A percentile compares a stretch with the other conserved stretches of the same genome.
phyloP scores from a whole-genome alignment of 2,113 vertebrate species.

The Microtus montanus region DNA sequence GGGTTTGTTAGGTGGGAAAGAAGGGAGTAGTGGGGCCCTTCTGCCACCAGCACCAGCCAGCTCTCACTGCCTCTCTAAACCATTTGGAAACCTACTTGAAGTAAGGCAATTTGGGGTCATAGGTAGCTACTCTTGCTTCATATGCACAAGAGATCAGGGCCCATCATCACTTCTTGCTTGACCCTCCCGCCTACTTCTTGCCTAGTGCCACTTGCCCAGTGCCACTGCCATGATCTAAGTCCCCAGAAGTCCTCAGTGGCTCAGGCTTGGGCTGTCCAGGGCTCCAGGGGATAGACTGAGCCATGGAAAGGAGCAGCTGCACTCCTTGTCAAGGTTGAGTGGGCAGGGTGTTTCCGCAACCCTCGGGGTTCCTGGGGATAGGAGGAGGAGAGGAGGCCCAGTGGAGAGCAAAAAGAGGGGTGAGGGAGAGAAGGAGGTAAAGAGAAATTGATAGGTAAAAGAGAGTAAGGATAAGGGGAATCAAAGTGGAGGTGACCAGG shows the following conservation, averaged over 20 bases:
- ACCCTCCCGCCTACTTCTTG: neutral
- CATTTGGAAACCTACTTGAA: neutral
- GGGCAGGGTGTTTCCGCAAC: constrained; percentile 53
- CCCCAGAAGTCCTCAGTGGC: constrained; percentile 14
- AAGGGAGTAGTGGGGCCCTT: neutral
- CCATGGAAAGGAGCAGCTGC: constrained; percentile 61
- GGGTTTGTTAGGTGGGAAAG: neutral
- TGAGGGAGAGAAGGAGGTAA: neutral
- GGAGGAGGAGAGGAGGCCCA: neutral
- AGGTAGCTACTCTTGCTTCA: neutral
- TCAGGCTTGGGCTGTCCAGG: constrained; percentile 37
- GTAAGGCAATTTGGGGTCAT: neutral
- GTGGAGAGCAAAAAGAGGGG: neutral
- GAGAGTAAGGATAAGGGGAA: neutral
- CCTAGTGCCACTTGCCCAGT: neutral
- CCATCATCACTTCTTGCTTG: neutral
- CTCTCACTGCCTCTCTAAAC: neutral
- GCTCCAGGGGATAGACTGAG: constrained; percentile 61
- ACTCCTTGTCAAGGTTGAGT: constrained; percentile 63
- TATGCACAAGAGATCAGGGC: neutral
- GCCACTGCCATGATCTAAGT: constrained; percentile 48
- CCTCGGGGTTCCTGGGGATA: constrained; percentile 67
- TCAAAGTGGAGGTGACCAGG: neutral
- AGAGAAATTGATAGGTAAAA: neutral
- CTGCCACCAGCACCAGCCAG: neutral